A percentile compares a stretch with the other conserved stretches of the same genome.
phyloP scores from a whole-genome alignment of 2,113 vertebrate species.

The Callipepla californica region DNA sequence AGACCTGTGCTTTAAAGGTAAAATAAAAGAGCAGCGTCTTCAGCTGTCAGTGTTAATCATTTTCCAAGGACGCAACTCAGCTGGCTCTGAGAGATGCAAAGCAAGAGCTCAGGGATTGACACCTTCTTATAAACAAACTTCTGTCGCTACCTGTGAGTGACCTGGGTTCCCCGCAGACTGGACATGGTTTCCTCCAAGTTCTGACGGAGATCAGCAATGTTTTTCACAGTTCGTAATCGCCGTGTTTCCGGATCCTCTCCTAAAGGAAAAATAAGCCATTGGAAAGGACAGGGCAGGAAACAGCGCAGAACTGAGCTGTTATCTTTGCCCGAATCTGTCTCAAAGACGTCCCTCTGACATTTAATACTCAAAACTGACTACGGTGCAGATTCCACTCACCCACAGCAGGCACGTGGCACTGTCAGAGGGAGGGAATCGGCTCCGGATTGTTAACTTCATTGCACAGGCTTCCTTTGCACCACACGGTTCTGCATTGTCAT shows the following conservation, averaged over 20 bases:
- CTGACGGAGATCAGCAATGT: slow-evolving; percentile 95
- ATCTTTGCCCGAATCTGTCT: background rate
- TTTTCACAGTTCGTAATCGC: slow-evolving; percentile 91
- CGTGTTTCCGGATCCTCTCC: slow-evolving; percentile 93
- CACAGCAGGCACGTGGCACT: accelerated
- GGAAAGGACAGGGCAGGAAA: background rate
- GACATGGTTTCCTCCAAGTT: slow-evolving; percentile 98
- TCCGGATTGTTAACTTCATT: background rate
- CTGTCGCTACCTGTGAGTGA: slow-evolving; percentile 85
- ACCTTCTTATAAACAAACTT: background rate
- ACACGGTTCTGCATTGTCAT: background rate
- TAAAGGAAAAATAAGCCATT: slow-evolving; percentile 29
- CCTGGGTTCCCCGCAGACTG: slow-evolving; percentile 93
- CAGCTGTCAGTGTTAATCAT: background rate
- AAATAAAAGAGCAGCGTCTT: background rate
- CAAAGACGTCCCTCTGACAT: background rate
- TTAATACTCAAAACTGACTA: background rate
- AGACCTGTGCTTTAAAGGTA: background rate
- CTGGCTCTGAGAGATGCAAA: background rate
- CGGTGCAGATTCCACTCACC: background rate
- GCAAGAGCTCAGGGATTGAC: background rate
- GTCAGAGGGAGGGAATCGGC: background rate
- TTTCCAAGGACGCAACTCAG: background rate
- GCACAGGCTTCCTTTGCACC: background rate
- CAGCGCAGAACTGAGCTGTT: background rate